These are phyloP conservation scores for Spodoptera picta DNA, from an alignment of 2,888 invertebrate genomes.

Conservation along the genomic window DNA sequence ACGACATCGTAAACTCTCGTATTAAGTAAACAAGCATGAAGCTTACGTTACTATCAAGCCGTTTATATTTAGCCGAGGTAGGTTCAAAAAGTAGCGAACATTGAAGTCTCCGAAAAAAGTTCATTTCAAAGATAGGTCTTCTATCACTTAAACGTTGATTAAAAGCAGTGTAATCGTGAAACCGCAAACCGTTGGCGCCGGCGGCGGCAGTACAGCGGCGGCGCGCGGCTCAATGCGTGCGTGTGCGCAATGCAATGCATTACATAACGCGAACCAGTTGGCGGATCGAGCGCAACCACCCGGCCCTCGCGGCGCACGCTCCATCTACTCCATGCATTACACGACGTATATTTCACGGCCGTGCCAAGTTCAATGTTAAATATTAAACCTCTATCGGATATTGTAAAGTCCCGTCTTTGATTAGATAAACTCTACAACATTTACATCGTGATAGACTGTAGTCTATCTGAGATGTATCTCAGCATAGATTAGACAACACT, in stretches of 20 bases:
- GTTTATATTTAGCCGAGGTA: constrained; percentile 13
- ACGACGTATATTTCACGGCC: constrained; percentile 65
- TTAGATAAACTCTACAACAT: constrained; percentile 45
- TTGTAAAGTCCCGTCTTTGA: constrained; percentile 39
- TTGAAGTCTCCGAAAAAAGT: constrained; percentile 3
- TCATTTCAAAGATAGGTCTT: constrained; percentile 21
- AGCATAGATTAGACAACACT: constrained; percentile 38
- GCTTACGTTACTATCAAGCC: constrained; percentile 19
- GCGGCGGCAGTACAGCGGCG: constrained; percentile 41
- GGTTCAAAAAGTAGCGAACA: constrained; percentile 6
- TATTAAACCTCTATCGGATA: constrained; percentile 50
- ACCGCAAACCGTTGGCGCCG: constrained; percentile 71
- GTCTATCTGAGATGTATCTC: constrained; percentile 2
- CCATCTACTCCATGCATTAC: constrained; percentile 52
- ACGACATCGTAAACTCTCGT: constrained; percentile 49
- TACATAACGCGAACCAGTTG: constrained; percentile 82
- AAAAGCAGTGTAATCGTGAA: constrained; percentile 61
- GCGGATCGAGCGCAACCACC: constrained; percentile 58
- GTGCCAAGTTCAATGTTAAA: constrained; percentile 65
- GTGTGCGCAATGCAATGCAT: constrained; percentile 64
- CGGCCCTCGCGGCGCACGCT: constrained; percentile 46
- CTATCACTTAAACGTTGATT: constrained; percentile 53
- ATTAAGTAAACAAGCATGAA: constrained; percentile 16
- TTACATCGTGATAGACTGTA: constrained; percentile 39
- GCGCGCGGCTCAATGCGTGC: constrained; percentile 46